phyloP scores from a whole-genome alignment of 1,140 invertebrate genomes.

The Hylyphantes graminicola region DNA sequence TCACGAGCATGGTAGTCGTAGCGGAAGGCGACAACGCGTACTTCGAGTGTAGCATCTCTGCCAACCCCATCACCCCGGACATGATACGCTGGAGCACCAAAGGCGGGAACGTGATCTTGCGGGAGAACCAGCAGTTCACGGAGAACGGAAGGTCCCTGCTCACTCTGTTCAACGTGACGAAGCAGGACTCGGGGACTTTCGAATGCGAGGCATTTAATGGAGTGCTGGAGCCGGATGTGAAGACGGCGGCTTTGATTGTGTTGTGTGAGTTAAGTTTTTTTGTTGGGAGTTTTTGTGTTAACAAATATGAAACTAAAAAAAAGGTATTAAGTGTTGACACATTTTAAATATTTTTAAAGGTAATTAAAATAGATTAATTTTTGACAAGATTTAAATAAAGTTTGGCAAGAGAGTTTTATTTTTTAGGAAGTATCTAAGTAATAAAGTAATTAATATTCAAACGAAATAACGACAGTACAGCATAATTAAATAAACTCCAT shows the following conservation, averaged over 20 bases:
- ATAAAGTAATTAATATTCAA: no score
- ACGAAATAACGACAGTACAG: no score
- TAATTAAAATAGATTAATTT: no score
- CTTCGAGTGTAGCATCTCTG: constrained; percentile 87
- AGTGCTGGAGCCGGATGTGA: constrained; percentile 79
- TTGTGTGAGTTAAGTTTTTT: constrained; percentile 76
- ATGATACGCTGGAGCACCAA: constrained; percentile 88
- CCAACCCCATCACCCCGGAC: constrained; percentile 84
- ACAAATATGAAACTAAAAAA: no score
- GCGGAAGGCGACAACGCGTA: constrained; percentile 84
- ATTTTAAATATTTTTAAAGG: no score
- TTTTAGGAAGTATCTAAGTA: no score
- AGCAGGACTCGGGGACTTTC: constrained; percentile 89
- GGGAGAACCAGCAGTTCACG: constrained; percentile 77
- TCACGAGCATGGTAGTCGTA: constrained; percentile 80
- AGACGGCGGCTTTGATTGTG: constrained; percentile 77
- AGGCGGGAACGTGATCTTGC: constrained; percentile 72
- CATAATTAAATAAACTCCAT: no score
- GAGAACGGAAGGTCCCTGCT: constrained; percentile 79
- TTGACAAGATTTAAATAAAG: no score
- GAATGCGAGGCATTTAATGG: constrained; percentile 91
- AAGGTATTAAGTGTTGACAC: no score
- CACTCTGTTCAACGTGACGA: constrained; percentile 79
- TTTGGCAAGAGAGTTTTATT: no score
- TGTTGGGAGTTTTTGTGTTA: no score